A percentile compares a stretch with the other conserved stretches of the same genome.
phyloP scores from a whole-genome alignment of 2,113 vertebrate species.

The Chaenogobius annularis region DNA sequence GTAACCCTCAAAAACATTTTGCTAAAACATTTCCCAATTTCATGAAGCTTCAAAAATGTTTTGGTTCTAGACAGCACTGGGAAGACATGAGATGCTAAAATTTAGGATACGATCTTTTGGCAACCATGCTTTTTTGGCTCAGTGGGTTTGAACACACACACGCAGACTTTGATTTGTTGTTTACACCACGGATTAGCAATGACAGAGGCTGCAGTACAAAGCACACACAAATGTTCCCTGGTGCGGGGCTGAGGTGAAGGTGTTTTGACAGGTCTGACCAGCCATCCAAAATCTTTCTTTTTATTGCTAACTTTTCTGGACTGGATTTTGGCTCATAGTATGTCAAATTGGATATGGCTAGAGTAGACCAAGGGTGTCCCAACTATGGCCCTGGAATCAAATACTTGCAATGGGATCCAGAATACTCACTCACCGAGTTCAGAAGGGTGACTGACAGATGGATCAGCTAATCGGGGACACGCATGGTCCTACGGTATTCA shows the following conservation, averaged over 20 bases:
- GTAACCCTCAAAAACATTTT: neutral
- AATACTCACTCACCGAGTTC: too few relatives aligned
- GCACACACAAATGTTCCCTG: neutral
- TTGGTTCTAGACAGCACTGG: neutral
- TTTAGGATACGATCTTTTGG: neutral
- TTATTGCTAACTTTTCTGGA: neutral
- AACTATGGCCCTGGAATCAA: neutral
- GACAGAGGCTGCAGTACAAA: neutral
- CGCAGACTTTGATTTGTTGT: neutral
- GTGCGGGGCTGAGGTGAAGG: neutral
- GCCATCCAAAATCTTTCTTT: neutral
- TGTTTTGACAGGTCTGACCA: neutral
- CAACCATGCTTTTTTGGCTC: neutral
- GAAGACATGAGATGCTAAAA: neutral
- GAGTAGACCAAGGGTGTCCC: neutral
- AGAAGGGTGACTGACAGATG: too few relatives aligned
- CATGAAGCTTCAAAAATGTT: neutral
- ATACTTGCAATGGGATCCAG: too few relatives aligned
- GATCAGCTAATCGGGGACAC: too few relatives aligned
- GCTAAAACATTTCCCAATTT: neutral
- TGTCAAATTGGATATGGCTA: too few relatives aligned
- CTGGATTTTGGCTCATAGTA: neutral
- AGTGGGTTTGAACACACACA: neutral
- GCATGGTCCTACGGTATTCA: too few relatives aligned
- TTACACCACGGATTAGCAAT: neutral